phyloP scores from a whole-genome alignment of 2,797 vertebrate species.

The Urophycis tenuis region DNA sequence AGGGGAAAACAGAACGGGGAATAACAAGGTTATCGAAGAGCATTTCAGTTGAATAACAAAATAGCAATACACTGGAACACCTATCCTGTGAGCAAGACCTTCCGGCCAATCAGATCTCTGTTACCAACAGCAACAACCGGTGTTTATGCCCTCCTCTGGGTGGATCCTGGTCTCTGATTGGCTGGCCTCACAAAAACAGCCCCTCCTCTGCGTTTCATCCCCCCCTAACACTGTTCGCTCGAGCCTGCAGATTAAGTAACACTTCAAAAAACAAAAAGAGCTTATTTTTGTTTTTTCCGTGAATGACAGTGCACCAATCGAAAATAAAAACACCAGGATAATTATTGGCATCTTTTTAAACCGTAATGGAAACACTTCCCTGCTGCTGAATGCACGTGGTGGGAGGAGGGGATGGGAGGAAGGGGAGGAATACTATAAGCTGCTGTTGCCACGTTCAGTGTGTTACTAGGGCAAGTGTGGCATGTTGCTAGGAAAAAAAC shows the following conservation, averaged over 20 bases:
- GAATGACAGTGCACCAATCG: constrained; percentile 46
- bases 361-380: constrained; percentile 22
- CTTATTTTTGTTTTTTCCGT: constrained; percentile 74
- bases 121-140: constrained; percentile 73
- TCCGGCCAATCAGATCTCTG: constrained; percentile 68
- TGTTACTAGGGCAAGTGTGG: constrained; percentile 69
- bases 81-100: constrained; percentile 59
- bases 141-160: constrained; percentile 52
- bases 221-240: constrained; percentile 33
- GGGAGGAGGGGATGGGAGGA: constrained; percentile 3
- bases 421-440: constrained; percentile 39
- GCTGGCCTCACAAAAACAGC: constrained; percentile 39
- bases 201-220: constrained; percentile 34
- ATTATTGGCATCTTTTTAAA: constrained; percentile 13
- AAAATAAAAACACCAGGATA: constrained; percentile 52
- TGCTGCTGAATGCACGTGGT: constrained; percentile 16
- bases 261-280: constrained; percentile 70
- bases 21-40: constrained; percentile 64
- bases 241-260: constrained; percentile 70
- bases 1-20: constrained; percentile 44
- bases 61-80: constrained; percentile 55
- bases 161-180: constrained; percentile 60
- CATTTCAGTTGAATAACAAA: constrained; percentile 60
- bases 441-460: constrained; percentile 67
- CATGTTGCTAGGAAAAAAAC: constrained; percentile 63